A percentile compares a stretch with the other conserved stretches of the same genome.
Conservation (phyloP, 2,888 invertebrate genomes). For the Cerastis rubricosa region DNA sequence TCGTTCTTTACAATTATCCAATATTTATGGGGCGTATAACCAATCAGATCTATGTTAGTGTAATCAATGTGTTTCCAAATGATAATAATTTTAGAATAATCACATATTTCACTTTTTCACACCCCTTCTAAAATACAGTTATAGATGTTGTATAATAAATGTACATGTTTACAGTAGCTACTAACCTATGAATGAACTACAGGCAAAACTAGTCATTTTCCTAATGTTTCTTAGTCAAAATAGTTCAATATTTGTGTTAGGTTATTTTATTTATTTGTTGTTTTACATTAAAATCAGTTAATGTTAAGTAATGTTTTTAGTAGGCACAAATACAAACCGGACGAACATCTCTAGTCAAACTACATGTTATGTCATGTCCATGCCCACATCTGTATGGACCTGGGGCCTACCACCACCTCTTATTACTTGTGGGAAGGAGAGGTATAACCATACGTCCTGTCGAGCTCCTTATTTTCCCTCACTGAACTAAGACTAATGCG, state of each 20-base stretch:
- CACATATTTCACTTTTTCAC: constrained; percentile 2
- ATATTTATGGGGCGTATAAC: background rate
- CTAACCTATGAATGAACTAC: constrained; percentile 37
- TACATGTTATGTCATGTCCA: constrained; percentile 36
- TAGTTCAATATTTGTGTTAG: constrained; percentile 51
- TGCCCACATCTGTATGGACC: constrained; percentile 11
- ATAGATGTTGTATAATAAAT: constrained; percentile 47
- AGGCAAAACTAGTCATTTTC: constrained; percentile 61
- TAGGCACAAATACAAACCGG: constrained; percentile 32
- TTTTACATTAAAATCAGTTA: constrained; percentile 30
- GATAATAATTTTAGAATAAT: constrained; percentile 23
- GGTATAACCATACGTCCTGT: background rate
- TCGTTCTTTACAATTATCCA: constrained; percentile 2
- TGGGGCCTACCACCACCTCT: background rate
- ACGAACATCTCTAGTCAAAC: constrained; percentile 61
- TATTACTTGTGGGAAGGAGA: background rate
- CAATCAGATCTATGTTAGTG: constrained; percentile 7
- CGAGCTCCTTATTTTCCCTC: background rate
- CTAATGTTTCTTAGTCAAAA: constrained; percentile 46
- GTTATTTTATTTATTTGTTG: constrained; percentile 40
- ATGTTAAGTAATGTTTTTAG: constrained; percentile 37
- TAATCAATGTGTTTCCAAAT: constrained; percentile 35
- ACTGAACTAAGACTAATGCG: background rate
- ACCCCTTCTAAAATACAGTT: constrained; percentile 20
- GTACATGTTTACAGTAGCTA: constrained; percentile 49